A percentile compares a stretch with the other conserved stretches of the same genome.
Conservation (phyloP, 2,113 vertebrate genomes). For the Spheniscus mendiculus region DNA sequence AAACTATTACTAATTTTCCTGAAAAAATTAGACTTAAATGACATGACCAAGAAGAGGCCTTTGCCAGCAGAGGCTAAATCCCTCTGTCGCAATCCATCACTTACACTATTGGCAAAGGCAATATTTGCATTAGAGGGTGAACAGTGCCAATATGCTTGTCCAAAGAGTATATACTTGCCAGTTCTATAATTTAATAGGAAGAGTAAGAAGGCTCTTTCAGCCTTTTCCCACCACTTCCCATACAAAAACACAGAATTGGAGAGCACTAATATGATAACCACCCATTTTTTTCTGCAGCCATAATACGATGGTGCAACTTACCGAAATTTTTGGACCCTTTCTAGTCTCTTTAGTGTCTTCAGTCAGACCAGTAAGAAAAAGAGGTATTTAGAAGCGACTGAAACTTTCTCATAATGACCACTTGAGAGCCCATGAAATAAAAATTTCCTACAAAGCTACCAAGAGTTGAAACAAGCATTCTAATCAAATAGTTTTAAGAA, state of each 20-base stretch:
- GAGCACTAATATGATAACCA: background rate
- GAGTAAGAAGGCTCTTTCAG: background rate
- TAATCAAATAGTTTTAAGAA: background rate
- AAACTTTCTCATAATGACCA: background rate
- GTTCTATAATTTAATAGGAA: background rate
- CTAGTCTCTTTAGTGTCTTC: background rate
- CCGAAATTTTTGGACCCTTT: fast-evolving
- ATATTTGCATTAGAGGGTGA: background rate
- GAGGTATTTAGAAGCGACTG: background rate
- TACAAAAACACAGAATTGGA: background rate
- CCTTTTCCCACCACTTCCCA: background rate
- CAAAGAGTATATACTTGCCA: background rate
- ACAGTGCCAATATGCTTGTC: background rate
- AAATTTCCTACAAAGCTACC: background rate
- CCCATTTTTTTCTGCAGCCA: background rate
- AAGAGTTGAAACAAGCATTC: background rate
- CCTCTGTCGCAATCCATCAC: background rate
- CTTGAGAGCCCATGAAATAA: background rate
- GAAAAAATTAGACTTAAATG: background rate
- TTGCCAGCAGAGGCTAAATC: background rate
- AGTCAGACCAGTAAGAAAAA: background rate
- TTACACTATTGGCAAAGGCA: background rate
- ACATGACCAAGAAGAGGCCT: background rate
- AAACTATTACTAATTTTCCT: background rate
- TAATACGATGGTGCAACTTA: background rate